Base-by-base conservation (phyloP, 2,797 vertebrate species). In the Phyllotis vaccarum region DNA sequence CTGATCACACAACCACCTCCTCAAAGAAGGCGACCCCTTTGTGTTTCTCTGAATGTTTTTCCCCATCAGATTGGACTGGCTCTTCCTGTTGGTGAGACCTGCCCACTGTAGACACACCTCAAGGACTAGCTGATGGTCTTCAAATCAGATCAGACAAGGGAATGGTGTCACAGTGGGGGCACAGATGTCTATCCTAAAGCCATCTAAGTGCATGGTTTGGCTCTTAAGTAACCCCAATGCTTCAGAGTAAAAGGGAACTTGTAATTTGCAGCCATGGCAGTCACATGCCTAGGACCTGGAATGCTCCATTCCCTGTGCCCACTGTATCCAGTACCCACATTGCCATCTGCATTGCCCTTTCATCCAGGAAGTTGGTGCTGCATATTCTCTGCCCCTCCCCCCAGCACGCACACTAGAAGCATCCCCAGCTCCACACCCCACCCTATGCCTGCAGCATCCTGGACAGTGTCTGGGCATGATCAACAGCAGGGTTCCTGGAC, bases 351-450 rank as follows among this genome's bases (percentile, higher is more conserved):
- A 78, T 16, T 22, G 34, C 22, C 34, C 2, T 37, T 56, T 0
- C 2, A n/a, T 13, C 29, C n/a, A 40, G 7, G 40, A 49, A 93
- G 29, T 74, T 37, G 40, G 17, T 66, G 43, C 60, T 52, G 40
- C 19, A 17, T 76, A n/a, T 76, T 72, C 72, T 74, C 74, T 68
- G 58, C 40, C 34, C 17, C 11, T 21, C 34, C 56, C n/a, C 7
- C 0, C 3, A 1, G 21, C 4, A 2, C 7, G 0, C 12, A 27
- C 64, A 58, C 43, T 10, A 22, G 27, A 46, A 13, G 6, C 46
- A 6, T 17, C 19, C 11, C 0, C 0, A 19, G 1, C 29, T 5
- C 12, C 46, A 16, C 10, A 60, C 5, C 68, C 16, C 6, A 1
- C 10, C 37, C 14, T 2, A 29, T 19, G 27, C 81, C 85, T 43